Conservation (phyloP, 64 coral and sea anemone species). For the Pachyseris speciosa region DNA sequence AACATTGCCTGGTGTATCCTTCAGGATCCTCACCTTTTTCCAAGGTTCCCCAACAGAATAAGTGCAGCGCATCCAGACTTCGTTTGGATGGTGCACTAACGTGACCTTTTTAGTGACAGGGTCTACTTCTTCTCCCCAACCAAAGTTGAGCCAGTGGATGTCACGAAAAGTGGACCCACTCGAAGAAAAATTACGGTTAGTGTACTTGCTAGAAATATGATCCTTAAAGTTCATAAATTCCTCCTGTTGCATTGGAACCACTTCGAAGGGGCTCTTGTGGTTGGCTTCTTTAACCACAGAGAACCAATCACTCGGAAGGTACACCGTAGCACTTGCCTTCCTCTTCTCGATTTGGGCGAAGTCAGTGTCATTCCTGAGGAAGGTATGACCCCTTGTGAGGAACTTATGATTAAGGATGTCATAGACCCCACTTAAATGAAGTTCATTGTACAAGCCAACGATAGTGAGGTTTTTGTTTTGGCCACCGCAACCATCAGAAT, state of each 20-base stretch:
- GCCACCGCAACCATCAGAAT: slow-evolving; percentile 28
- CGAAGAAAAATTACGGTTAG: not conserved
- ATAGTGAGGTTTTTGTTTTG: slow-evolving; percentile 5
- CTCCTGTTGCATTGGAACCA: slow-evolving; percentile 10
- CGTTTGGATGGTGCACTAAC: slow-evolving; percentile 16
- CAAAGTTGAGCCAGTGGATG: slow-evolving; percentile 30
- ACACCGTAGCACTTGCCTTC: not conserved
- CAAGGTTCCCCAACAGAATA: slow-evolving; percentile 1
- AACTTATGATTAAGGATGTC: slow-evolving; percentile 30
- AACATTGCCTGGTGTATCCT: not conserved
- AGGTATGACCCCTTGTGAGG: slow-evolving; percentile 43
- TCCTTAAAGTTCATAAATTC: slow-evolving; percentile 1
- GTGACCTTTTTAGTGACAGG: not conserved
- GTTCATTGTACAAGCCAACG: not conserved
- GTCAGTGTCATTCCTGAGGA: slow-evolving; percentile 27
- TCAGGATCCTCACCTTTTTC: slow-evolving; percentile 4
- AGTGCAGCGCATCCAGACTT: slow-evolving; percentile 21
- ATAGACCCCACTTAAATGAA: not conserved
- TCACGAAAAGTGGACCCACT: not conserved
- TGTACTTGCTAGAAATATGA: not conserved
- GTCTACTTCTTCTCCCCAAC: slow-evolving; percentile 6
- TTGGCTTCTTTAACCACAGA: not conserved
- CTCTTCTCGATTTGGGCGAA: slow-evolving; percentile 62
- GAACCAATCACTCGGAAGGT: slow-evolving; percentile 38
- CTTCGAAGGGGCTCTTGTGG: not conserved